phyloP scores from a whole-genome alignment of 2,113 vertebrate species.

The Callaeas wilsoni region DNA sequence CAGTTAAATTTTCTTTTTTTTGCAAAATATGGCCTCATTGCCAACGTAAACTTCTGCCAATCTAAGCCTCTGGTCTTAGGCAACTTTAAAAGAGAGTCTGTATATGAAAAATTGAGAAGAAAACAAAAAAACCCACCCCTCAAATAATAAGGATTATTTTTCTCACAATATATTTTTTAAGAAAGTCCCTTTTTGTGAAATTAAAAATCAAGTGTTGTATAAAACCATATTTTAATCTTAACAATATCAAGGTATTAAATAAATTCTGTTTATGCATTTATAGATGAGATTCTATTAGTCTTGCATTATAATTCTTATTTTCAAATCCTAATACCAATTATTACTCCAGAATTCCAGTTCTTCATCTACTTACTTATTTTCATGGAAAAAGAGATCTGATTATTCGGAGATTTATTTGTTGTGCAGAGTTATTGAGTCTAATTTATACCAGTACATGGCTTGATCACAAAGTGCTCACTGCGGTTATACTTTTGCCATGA shows the following conservation, averaged over 20 bases:
- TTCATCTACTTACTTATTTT: not conserved
- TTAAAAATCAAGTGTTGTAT: not conserved
- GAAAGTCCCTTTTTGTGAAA: not conserved
- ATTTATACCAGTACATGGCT: not conserved
- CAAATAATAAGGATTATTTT: not conserved
- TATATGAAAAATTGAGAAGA: not conserved
- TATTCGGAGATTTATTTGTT: not conserved
- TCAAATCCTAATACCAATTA: not conserved
- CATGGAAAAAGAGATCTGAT: not conserved
- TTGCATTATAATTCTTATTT: not conserved
- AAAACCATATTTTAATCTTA: not conserved
- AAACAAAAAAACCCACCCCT: not conserved
- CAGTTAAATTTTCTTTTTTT: not conserved
- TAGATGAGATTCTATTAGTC: not conserved
- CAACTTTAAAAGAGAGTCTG: not conserved
- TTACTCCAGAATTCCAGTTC: not conserved
- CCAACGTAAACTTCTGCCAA: not conserved
- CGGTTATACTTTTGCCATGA: not conserved
- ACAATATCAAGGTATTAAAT: not conserved
- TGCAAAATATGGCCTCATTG: not conserved
- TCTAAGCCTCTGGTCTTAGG: not conserved
- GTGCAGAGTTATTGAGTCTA: not conserved
- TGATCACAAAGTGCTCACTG: not conserved
- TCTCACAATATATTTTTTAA: not conserved
- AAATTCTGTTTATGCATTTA: not conserved